These are phyloP conservation scores for Neoniphon sammara DNA, from an alignment of 2,797 vertebrate genomes.

Conservation along the genomic window DNA sequence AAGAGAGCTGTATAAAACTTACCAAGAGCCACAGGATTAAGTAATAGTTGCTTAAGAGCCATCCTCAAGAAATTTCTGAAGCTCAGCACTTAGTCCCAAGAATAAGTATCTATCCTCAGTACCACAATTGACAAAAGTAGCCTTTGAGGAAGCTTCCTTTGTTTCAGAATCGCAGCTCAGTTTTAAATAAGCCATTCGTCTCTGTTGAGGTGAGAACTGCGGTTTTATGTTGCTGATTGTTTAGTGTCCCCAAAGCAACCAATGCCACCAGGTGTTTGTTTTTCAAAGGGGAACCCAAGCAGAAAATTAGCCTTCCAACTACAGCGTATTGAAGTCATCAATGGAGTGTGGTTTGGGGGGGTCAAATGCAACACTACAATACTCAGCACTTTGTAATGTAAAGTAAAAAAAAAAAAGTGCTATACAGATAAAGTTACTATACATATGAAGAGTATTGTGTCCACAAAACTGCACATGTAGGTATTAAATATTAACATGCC, in stretches of 20 bases:
- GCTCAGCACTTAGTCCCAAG: neutral
- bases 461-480: neutral
- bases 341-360: constrained; percentile 22
- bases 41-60: neutral
- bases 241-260: constrained; percentile 58
- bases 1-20: neutral
- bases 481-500: neutral
- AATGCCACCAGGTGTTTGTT: constrained; percentile 51
- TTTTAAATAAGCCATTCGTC: neutral
- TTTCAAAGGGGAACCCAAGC: constrained; percentile 61
- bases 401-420: no score
- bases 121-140: neutral
- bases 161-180: neutral
- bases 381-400: constrained; percentile 6
- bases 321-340: constrained; percentile 40
- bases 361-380: constrained; percentile 34
- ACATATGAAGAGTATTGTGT: neutral
- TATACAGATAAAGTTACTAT: neutral
- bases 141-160: neutral
- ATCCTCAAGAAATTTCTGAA: constrained; percentile 13
- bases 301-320: constrained; percentile 63
- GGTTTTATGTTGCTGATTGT: constrained; percentile 37
- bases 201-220: neutral
- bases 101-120: neutral
- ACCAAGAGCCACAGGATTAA: constrained; percentile 19